Evolutionary conservation across 2,888 invertebrate genomes (phyloP), one percentile per base, ranked within the genome.

Genomic region (Hecatera dysodea): DNA sequence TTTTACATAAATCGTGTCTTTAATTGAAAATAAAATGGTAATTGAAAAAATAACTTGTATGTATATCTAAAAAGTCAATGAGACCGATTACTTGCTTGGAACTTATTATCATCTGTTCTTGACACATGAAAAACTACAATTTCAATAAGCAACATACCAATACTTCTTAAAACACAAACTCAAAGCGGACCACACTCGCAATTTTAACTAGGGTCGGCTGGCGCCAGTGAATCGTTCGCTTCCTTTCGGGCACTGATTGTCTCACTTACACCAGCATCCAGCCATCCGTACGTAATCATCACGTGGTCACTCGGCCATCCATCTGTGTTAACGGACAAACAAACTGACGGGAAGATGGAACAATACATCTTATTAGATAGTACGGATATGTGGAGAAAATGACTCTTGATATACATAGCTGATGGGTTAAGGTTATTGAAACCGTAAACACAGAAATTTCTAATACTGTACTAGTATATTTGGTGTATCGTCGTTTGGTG

Each of bases 321-420:
- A 83, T 85, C 78, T 72, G 73, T 33, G 74, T 83, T 85, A 83
- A 72, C 68, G 73, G 75, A 74, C 84, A 78, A 85, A 83, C 85
- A 83, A 61, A 64, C 70, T 72, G 82, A 82, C 80, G 44, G 69
- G 85, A 84, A 67, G 78, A 83, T 80, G 53, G 75, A 80, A 82
- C 79, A 65, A 79, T 79, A 78, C 19, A 61, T 62, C 64, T 65
- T 73, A 72, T 78, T 74, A 74, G 52, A 78, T 82, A 66, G 52
- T 65, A 50, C n/a, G 48, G 24, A 39, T 73, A 66, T 68, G 70
- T 59, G 57, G 44, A 36, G 59, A 59, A 81, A 77, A 81, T 71
- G 81, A 81, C 78, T 50, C 53, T 71, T 42, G 15, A 6, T n/a
- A 29, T n/a, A n/a, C n/a, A n/a, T 33, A 46, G 55, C 17, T 72